These are phyloP conservation scores for Hypomecis atomaria DNA, from an alignment of 2,888 invertebrate species.

Conservation along the genomic window DNA sequence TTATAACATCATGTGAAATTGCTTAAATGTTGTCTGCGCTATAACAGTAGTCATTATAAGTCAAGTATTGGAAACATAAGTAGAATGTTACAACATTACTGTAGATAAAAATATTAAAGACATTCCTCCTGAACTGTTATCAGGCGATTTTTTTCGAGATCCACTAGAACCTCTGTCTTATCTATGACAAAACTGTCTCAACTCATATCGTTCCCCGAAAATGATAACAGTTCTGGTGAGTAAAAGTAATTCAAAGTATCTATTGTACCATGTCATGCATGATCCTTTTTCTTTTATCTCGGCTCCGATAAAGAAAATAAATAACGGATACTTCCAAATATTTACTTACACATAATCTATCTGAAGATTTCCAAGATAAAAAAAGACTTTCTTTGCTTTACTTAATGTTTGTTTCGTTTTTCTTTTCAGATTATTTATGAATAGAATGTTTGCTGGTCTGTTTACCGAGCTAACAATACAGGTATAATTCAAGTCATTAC, in stretches of 20 bases:
- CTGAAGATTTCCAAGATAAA: conserved; percentile 29
- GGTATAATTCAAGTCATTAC: conserved; percentile 21
- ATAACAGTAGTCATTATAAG: no score
- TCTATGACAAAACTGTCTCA: conserved; percentile 23
- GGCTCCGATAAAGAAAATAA: conserved; percentile 46
- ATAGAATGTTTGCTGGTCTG: conserved; percentile 39
- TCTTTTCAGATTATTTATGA: conserved; percentile 15
- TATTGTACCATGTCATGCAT: conserved; percentile 26
- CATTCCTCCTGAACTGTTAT: no score
- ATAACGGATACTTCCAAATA: conserved; percentile 41
- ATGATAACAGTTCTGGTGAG: conserved; percentile 32
- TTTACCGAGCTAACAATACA: conserved; percentile 36
- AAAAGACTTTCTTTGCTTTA: conserved; percentile 30
- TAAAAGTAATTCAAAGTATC: conserved; percentile 30
- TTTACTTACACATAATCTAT: conserved; percentile 32
- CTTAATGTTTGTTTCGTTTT: conserved; percentile 19
- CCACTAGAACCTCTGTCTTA: conserved; percentile 29
- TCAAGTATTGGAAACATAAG: no score
- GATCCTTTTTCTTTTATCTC: conserved; percentile 38
- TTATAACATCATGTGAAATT: no score
- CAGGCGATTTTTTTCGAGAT: background rate
- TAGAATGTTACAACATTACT: no score
- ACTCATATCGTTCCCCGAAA: conserved; percentile 30
- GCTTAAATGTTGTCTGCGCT: no score
- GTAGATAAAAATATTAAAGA: no score